phyloP scores from a whole-genome alignment of 2,797 vertebrate species.

The Taeniopygia guttata region DNA sequence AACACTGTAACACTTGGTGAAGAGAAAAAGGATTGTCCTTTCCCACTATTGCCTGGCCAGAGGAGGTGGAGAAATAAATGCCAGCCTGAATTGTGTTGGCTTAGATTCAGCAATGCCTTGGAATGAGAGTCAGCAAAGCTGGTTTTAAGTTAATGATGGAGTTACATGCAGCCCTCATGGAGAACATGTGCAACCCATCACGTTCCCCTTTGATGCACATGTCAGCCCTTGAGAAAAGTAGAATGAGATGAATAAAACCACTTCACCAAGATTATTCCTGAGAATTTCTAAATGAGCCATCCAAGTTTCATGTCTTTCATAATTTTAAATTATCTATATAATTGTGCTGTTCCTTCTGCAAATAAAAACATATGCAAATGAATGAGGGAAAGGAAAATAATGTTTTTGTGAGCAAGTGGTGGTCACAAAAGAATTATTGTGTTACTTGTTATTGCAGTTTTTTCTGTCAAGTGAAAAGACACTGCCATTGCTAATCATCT shows the following conservation, averaged over 20 bases:
- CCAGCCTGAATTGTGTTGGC: conserved; percentile 51
- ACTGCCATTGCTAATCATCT: background rate
- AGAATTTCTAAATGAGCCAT: conserved; percentile 42
- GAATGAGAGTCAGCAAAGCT: conserved; percentile 40
- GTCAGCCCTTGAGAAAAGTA: conserved; percentile 60
- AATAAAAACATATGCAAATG: conserved; percentile 26
- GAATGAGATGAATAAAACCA: conserved; percentile 62
- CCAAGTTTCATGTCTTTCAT: background rate
- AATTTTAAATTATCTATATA: background rate
- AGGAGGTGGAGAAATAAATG: conserved; percentile 58
- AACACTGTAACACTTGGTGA: background rate
- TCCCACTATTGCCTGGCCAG: background rate
- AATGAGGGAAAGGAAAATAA: background rate
- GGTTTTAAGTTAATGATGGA: conserved; percentile 53
- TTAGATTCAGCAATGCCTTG: conserved; percentile 60
- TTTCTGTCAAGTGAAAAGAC: background rate
- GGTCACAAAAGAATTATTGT: conserved; percentile 16
- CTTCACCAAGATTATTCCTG: conserved; percentile 55
- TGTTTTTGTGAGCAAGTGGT: background rate
- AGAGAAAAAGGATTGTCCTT: background rate
- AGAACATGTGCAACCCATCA: conserved; percentile 68
- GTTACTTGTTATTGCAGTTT: background rate
- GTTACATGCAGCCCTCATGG: conserved; percentile 51
- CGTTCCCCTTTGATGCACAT: conserved; percentile 42
- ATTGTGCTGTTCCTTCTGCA: background rate